Evolutionary conservation across 2,113 vertebrate genomes (phyloP), one percentile per base, ranked within the genome.

Genomic region (Corapipo altera): DNA sequence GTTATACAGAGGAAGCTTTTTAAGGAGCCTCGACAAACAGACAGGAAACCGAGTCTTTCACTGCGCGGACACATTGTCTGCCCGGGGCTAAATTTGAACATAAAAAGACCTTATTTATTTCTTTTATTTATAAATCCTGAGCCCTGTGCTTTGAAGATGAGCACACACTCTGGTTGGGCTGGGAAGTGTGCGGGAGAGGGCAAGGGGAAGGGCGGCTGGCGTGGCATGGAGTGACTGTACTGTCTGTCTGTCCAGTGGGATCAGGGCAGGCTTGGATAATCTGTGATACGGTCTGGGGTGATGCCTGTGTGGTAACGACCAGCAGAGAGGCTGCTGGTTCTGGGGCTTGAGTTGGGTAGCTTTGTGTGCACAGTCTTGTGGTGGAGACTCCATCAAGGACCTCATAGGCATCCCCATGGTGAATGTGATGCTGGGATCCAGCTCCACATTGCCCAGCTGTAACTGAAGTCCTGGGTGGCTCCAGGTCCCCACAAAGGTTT

Each of bases 21-120:
- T 83, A 89, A 95, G 96, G 97, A 97, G 97, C 96, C 93, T 94
- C 83, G 52, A 85, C 92, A 95, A 97, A 96, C 96, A 97, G 95
- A 98, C 98, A 98, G 98, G 98, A 98, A 98, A 97, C 93, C 15
- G 5, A 89, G 93, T 93, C 97, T 96, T 92, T 95, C 76, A 4
- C 77, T 83, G 91, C 18, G 20, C n/a, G 69, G 88, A 89, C 88
- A 39, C 73, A 77, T 91, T 87, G 95, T 96, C 94, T 97, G 95
- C 87, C 70, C 3, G 16, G 90, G 85, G 95, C 96, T 98, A 97
- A 98, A 97, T 98, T 97, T 94, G 97, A 96, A 97, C 93, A 91
- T 51, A 18, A 85, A 84, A 85, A 89, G 51, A 4, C 67, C 75
- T 93, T 84, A 93, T 96, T 96, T 96, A 90, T 96, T 96, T 74